Conservation (phyloP, 2,113 vertebrate genomes). For the Anolis carolinensis region DNA sequence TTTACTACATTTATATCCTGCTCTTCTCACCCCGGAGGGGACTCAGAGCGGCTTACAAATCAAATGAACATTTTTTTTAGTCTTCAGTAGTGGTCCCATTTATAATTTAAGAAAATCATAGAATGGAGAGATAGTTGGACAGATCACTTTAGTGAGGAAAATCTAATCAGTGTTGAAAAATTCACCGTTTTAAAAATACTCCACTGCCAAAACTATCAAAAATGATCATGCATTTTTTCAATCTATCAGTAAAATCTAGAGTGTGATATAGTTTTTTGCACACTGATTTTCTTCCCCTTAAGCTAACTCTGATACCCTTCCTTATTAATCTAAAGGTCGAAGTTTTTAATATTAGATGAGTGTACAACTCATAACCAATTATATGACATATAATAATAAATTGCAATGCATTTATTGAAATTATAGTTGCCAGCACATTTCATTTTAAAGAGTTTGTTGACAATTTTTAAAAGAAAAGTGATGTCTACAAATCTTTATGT, state of each 20-base stretch:
- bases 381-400: slow-evolving; percentile 11
- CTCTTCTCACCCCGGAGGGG: no score
- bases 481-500: neutral
- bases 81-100: no score
- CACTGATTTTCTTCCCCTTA: slow-evolving; percentile 40
- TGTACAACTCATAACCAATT: slow-evolving; percentile 47
- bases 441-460: slow-evolving; percentile 56
- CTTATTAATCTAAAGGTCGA: slow-evolving; percentile 65
- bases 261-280: slow-evolving; percentile 18
- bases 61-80: no score
- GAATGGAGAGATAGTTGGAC: neutral
- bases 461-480: slow-evolving; percentile 33
- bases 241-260: slow-evolving; percentile 17
- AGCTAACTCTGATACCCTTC: slow-evolving; percentile 5
- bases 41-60: no score
- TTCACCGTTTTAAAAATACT: no score
- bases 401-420: slow-evolving; percentile 21
- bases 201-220: neutral
- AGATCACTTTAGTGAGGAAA: no score
- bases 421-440: slow-evolving; percentile 43
- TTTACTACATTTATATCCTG: no score
- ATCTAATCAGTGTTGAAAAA: no score
- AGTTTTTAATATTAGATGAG: slow-evolving; percentile 67
- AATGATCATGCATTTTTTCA: neutral
- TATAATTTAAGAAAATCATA: neutral